Base-by-base conservation (phyloP, 2,888 invertebrate species). In the Bombyx huttoni region DNA sequence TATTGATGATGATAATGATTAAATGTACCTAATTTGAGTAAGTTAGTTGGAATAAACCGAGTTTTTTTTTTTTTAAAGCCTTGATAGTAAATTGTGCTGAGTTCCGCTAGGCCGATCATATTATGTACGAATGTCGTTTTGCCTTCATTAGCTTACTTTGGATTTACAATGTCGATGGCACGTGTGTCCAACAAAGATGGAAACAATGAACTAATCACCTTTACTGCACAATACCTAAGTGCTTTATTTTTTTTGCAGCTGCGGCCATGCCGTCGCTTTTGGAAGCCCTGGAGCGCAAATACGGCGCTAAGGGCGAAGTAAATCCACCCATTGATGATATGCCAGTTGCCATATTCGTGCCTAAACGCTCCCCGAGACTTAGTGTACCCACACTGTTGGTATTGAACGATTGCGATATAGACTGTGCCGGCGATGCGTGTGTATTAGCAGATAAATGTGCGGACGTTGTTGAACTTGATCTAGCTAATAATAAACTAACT, bases 401-500 rank as follows among this genome's bases (percentile, higher is more conserved):
- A 60, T 91, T 98, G 53, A 97, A 97, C 68, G 95, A 96, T 84
- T 96, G 96, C 83, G 95, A 95, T 77, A 97, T 98, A 60, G 94
- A 96, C 72, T 93, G 94, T 69, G 96, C 97, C 48, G 98, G 98
- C 33, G 94, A 94, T 73, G 93, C 94, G 51, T 91, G 93, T 57
- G 92, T 91, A 56, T 89, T 97, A 53, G 92, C 93, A 46, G 94
- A 93, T 63, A 95, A 95, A 76, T 97, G 96, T 75, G 93, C 94
- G 51, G 93, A 94, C 64, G 97, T 98, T n/a, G 94, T 95, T 64
- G 98, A 98, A 79, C 90, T 98, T 62, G 98, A 98, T 78, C 90
- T 98, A 64, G 97, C 98, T 47, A 96, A 97, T 75, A 98, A 98
- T 81, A 94, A 94, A 75, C 90, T 98, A 24, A 92, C 92, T 56